Percentiles rank a stretch among this genome's conserved stretches.
These are phyloP conservation scores for Leiothrix lutea DNA, from an alignment of 2,113 vertebrate genomes.

Conservation along the genomic window DNA sequence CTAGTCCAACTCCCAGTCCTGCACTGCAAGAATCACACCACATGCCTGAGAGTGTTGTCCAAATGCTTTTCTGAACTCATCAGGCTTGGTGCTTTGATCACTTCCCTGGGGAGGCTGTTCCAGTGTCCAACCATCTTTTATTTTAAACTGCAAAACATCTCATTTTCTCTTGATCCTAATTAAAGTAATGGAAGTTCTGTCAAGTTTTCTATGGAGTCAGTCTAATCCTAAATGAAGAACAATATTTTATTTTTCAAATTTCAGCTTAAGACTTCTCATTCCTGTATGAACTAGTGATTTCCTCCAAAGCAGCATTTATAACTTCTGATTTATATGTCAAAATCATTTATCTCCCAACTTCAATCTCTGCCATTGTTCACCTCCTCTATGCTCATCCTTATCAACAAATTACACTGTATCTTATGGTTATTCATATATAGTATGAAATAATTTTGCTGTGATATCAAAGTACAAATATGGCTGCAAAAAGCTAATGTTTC, in stretches of 20 bases:
- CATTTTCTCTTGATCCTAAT: background rate
- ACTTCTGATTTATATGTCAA: background rate
- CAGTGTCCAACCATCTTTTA: background rate
- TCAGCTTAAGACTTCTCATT: background rate
- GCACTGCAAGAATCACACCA: background rate
- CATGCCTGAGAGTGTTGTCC: fast-evolving
- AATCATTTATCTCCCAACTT: background rate
- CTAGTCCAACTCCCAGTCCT: background rate
- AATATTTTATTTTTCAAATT: background rate
- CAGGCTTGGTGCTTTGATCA: background rate
- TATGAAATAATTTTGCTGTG: background rate
- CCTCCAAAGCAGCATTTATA: background rate
- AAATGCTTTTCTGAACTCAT: background rate
- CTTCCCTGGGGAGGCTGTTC: background rate
- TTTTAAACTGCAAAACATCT: background rate
- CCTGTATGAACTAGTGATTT: background rate
- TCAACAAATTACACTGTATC: background rate
- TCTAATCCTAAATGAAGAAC: background rate
- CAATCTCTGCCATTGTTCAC: background rate
- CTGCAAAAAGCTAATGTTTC: background rate
- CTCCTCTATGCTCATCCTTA: background rate
- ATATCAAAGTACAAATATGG: background rate
- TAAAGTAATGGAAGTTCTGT: background rate
- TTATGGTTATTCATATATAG: background rate
- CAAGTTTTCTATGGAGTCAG: background rate